Percentiles rank a stretch among this genome's conserved stretches.
phyloP scores from a whole-genome alignment of 1,140 invertebrate species.

The Caerostris extrusa region DNA sequence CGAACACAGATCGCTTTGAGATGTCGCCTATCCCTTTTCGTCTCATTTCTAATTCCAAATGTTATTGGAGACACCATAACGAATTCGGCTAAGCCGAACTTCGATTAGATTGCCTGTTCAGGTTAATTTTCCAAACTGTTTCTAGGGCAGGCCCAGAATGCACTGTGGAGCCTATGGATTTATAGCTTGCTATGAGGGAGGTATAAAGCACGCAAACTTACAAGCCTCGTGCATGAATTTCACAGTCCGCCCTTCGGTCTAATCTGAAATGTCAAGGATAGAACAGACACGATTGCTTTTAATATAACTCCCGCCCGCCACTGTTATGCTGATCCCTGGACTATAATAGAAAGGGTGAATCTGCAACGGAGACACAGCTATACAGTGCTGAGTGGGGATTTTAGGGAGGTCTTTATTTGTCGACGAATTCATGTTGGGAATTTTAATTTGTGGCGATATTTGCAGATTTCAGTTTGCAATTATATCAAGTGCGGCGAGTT shows the following conservation, averaged over 20 bases:
- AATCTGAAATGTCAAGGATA: slow-evolving; percentile 51
- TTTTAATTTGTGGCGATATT: background rate
- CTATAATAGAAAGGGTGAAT: slow-evolving; percentile 32
- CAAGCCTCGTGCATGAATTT: background rate
- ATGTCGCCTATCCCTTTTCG: slow-evolving; percentile 30
- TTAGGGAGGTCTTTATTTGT: background rate
- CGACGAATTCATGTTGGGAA: background rate
- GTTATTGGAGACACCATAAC: slow-evolving; percentile 17
- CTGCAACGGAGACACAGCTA: background rate
- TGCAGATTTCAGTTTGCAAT: background rate
- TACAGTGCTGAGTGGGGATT: slow-evolving; percentile 15
- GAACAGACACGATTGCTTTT: slow-evolving; percentile 18
- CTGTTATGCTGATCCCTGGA: slow-evolving; percentile 15
- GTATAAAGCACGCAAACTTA: slow-evolving; percentile 48
- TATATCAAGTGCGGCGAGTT: background rate
- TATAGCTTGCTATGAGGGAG: slow-evolving; percentile 23
- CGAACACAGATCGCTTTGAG: background rate
- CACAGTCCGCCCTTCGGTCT: slow-evolving; percentile 13
- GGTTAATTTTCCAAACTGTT: slow-evolving; percentile 39
- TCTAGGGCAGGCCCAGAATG: background rate
- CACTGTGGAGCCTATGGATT: background rate
- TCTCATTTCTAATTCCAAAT: slow-evolving; percentile 39
- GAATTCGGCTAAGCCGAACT: slow-evolving; percentile 28
- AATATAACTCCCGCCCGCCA: slow-evolving; percentile 4
- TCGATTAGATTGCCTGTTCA: slow-evolving; percentile 25